Evolutionary conservation across 2,888 invertebrate species (phyloP).

Genomic region (Agrochola lota): DNA sequence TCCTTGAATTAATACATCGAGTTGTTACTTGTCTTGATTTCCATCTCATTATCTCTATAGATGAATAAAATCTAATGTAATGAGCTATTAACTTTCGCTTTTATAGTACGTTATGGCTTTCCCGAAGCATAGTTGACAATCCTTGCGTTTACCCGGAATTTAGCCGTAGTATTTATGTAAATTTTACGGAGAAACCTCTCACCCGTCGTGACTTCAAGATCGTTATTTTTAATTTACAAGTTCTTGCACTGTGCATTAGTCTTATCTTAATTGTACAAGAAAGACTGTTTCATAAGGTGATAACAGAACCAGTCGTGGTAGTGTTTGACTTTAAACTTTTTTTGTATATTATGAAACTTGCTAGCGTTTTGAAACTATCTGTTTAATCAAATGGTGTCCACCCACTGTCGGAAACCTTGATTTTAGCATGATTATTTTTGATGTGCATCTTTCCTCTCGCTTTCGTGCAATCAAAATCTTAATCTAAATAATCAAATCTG

Average conservation of each 20-base stretch:
- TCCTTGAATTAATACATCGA: neutral
- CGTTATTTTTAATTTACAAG: constrained; percentile 73
- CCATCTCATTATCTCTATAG: constrained; percentile 29
- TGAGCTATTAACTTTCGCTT: constrained; percentile 58
- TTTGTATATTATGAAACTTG: constrained; percentile 36
- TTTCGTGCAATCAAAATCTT: too few species aligned
- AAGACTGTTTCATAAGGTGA: constrained; percentile 64
- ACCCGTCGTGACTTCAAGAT: constrained; percentile 70
- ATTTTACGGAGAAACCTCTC: constrained; percentile 70
- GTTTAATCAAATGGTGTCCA: constrained; percentile 35
- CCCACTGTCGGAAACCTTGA: constrained; percentile 27
- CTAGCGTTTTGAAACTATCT: constrained; percentile 28
- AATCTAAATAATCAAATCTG: too few species aligned
- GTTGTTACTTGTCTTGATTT: constrained; percentile 11
- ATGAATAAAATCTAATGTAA: constrained; percentile 53
- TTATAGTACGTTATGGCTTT: constrained; percentile 43
- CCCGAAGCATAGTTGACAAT: constrained; percentile 51
- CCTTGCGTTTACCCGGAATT: constrained; percentile 60
- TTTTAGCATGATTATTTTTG: constrained; percentile 23
- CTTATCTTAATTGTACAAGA: constrained; percentile 74
- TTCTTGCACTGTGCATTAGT: constrained; percentile 69
- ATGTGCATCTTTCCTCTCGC: too few species aligned
- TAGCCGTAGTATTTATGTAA: constrained; percentile 69
- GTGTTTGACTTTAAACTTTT: constrained; percentile 31
- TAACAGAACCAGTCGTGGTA: constrained; percentile 53